phyloP scores from a whole-genome alignment of 2,113 vertebrate genomes.

The Dromas ardeola region DNA sequence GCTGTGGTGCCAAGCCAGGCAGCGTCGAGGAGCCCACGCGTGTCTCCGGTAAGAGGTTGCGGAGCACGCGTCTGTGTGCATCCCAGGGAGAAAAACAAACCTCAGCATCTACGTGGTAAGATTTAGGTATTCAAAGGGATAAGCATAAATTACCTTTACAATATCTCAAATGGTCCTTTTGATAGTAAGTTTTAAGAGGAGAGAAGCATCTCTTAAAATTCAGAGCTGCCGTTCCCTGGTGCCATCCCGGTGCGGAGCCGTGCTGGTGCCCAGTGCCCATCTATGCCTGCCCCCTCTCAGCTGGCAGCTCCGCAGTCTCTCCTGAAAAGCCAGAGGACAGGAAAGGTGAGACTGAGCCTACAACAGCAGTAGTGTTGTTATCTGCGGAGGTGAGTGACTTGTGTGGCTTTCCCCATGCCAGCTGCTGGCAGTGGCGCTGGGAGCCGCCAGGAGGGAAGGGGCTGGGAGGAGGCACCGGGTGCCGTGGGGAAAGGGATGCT shows the following conservation, averaged over 20 bases:
- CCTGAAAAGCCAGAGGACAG: not conserved
- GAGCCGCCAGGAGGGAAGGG: not conserved
- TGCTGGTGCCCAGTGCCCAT: rapidly evolving
- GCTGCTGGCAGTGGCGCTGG: not conserved
- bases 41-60: rapidly evolving
- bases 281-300: not conserved
- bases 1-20: not conserved
- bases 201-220: not conserved
- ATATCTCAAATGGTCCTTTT: not conserved
- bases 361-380: not conserved
- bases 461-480: not conserved
- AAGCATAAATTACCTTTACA: not conserved
- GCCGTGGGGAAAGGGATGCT: rapidly evolving
- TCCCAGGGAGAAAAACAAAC: not conserved
- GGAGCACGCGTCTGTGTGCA: rapidly evolving
- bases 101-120: rapidly evolving
- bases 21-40: rapidly evolving
- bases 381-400: not conserved
- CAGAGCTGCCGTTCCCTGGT: not conserved
- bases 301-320: rapidly evolving
- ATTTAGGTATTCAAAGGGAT: not conserved
- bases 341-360: not conserved
- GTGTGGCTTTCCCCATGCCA: rapidly evolving
- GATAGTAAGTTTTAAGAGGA: not conserved
- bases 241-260: rapidly evolving